A percentile compares a stretch with the other conserved stretches of the same genome.
These are phyloP conservation scores for Paraplagusia blochii DNA, from an alignment of 2,113 vertebrate genomes.

Conservation along the genomic window DNA sequence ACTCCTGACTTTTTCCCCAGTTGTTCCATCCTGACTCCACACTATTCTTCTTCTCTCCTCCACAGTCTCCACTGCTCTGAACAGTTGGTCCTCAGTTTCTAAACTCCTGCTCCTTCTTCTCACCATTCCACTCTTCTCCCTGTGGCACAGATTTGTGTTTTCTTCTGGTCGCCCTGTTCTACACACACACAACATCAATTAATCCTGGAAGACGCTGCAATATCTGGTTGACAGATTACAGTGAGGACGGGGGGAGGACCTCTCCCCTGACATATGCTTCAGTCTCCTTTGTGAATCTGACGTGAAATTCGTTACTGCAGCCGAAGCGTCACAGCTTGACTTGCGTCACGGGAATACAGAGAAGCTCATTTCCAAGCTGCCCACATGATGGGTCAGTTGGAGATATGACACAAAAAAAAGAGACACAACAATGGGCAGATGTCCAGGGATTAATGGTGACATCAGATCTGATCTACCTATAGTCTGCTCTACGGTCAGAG, in stretches of 20 bases:
- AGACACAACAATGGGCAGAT: constrained; percentile 54
- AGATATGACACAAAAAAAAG: constrained; percentile 35
- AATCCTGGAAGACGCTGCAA: not conserved
- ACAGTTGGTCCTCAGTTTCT: too few relatives aligned
- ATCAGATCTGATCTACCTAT: constrained; percentile 1
- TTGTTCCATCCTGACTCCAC: too few relatives aligned
- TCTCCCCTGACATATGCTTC: not conserved
- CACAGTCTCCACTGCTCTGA: too few relatives aligned
- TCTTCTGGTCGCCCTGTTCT: not conserved
- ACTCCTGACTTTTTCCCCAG: too few relatives aligned
- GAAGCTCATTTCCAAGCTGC: constrained; percentile 13
- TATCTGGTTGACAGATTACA: too few relatives aligned
- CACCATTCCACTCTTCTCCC: too few relatives aligned
- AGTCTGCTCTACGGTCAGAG: not conserved
- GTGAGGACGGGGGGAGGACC: too few relatives aligned
- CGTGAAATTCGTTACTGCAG: not conserved
- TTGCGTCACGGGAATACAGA: not conserved
- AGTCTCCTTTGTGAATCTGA: not conserved
- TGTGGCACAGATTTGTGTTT: too few relatives aligned
- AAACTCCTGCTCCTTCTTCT: too few relatives aligned
- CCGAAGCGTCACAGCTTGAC: not conserved
- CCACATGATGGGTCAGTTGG: constrained; percentile 26
- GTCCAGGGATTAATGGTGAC: constrained; percentile 53
- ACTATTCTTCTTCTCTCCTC: too few relatives aligned
- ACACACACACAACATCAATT: not conserved